Conservation (phyloP, 2,113 vertebrate genomes). For the Varanus komodoensis region DNA sequence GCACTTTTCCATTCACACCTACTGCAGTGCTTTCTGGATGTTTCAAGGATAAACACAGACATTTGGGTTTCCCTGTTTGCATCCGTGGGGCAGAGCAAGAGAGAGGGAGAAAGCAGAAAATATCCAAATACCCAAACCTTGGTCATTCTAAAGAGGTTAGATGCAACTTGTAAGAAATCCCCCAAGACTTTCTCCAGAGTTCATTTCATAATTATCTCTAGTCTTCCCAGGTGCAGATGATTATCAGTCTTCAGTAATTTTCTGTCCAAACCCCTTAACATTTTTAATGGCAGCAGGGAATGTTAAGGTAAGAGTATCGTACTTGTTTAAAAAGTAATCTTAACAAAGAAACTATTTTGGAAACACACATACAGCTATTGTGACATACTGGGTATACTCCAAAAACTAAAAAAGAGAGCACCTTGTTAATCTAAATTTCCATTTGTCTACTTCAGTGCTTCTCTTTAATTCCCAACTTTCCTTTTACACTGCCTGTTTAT, state of each 20-base stretch:
- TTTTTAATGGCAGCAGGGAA: neutral
- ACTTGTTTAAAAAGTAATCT: neutral
- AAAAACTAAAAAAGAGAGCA: neutral
- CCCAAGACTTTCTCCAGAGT: neutral
- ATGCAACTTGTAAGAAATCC: neutral
- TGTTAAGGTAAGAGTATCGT: neutral
- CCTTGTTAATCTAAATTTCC: neutral
- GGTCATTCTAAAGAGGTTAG: neutral
- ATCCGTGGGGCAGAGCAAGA: constrained; percentile 16
- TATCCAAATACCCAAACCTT: neutral
- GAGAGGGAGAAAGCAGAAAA: neutral
- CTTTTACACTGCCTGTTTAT: neutral
- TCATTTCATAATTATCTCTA: neutral
- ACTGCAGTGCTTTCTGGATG: neutral
- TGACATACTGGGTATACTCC: neutral
- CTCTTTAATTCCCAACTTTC: neutral
- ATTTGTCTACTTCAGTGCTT: neutral
- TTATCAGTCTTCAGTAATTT: neutral
- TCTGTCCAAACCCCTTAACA: neutral
- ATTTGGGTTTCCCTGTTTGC: constrained; percentile 60
- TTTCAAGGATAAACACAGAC: constrained; percentile 26
- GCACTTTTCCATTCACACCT: constrained; percentile 54
- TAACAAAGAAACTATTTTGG: neutral
- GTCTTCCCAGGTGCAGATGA: neutral
- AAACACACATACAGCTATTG: neutral